Evolutionary conservation across 2,113 vertebrate genomes (phyloP), one percentile per base, ranked within the genome.

Genomic region (Neolamprologus devosi): DNA sequence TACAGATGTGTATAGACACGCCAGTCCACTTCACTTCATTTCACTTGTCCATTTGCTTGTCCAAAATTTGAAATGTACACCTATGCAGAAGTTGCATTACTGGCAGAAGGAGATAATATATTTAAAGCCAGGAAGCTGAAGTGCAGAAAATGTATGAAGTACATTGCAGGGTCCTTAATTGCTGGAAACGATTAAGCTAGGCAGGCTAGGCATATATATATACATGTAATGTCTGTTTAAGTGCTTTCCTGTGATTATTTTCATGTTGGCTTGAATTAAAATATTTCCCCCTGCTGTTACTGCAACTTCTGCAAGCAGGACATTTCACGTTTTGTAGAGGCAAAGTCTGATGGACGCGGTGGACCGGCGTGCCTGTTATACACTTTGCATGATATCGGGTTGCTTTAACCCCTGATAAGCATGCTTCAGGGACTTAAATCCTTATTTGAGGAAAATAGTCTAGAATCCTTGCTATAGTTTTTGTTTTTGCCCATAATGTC

Each of bases 361-460:
- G 30, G 17, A 65, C 30, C 17, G 6, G 60, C 17, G 4, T 0
- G 6, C 2, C 60, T 21, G 11, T 65, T 65, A 37, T 37, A 65
- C 19, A 33, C 10, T 65, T 65, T 65, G 60, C 33, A 8, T 65
- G 33, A 65, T 65, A 13, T 13, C 3, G 0, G 3, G 60, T 37
- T 65, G 60, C 30, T 35, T 65, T 65, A 8, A 37, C 30, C 60
- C 30, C 30, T 65, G 8, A 73, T 73, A 45, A 45, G 65, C 21
- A 26, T 23, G 13, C 37, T 16, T 10, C 21, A 23, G 21, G 37
- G 1, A 26, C 68, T 75, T 26, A 47, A 47, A 75, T 17, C 14
- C 68, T 73, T 45, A 17, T 73, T 73, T 73, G 37, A 73, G 40
- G 14, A 16, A 45, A 73, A 45, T 26, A 45, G 13, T 45, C 68